Percentiles rank a stretch among this genome's conserved stretches.
Conservation (phyloP, 1,140 invertebrate species). For the Lasioglossum baleicum region DNA sequence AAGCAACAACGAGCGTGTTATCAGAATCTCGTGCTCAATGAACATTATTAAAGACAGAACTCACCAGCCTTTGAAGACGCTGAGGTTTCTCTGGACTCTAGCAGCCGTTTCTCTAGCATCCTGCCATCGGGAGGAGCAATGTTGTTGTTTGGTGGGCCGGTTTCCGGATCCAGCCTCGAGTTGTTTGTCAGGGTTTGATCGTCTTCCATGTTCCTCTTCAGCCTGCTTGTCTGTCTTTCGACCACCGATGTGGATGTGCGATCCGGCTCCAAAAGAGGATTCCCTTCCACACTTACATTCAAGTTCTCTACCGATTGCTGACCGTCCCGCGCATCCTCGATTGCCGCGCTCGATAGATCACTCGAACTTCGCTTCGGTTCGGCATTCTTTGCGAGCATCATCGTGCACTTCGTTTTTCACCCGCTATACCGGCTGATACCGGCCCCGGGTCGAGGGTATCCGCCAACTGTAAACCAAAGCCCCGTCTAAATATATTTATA, state of each 20-base stretch:
- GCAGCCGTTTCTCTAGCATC: slow-evolving; percentile 84
- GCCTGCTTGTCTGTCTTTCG: slow-evolving; percentile 37
- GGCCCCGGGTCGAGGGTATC: neutral
- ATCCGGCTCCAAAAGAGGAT: slow-evolving; percentile 30
- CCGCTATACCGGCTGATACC: neutral
- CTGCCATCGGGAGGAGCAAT: slow-evolving; percentile 87
- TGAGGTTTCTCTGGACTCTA: slow-evolving; percentile 82
- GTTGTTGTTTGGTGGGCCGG: neutral
- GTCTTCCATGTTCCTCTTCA: slow-evolving; percentile 27
- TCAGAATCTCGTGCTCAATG: neutral
- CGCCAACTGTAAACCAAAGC: slow-evolving; percentile 3
- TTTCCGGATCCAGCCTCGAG: slow-evolving; percentile 15
- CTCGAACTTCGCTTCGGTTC: slow-evolving; percentile 1
- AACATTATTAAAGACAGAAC: neutral
- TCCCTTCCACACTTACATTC: too few relatives aligned
- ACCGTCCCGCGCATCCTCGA: slow-evolving; percentile 5
- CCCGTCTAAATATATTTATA: too few relatives aligned
- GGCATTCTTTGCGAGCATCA: slow-evolving; percentile 43
- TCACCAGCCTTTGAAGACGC: slow-evolving; percentile 88
- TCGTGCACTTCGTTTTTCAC: slow-evolving; percentile 19
- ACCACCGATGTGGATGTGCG: slow-evolving; percentile 11
- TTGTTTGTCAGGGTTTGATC: slow-evolving; percentile 6
- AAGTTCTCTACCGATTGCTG: too few relatives aligned
- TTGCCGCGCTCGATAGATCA: neutral
- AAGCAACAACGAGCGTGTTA: neutral